Evolutionary conservation across 2,113 vertebrate genomes (phyloP).

Genomic region (Poeciliopsis retropinna): DNA sequence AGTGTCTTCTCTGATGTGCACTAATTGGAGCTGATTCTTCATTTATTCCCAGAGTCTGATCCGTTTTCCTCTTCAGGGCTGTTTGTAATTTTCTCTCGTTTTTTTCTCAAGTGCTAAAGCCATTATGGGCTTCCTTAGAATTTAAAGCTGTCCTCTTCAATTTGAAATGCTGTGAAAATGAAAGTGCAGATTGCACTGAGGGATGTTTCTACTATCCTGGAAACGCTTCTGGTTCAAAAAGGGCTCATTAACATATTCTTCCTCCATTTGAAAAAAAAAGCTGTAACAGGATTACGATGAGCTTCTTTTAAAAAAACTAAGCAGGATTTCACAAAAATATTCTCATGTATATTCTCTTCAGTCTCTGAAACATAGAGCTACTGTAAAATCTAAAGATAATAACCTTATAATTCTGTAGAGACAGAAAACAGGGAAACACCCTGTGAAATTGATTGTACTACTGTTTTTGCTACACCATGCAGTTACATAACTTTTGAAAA

Average conservation of each 20-base stretch:
- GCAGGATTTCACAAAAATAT: background rate
- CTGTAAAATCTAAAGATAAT: background rate
- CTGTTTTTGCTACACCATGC: background rate
- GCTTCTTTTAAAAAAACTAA: background rate
- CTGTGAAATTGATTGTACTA: background rate
- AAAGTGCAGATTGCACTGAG: background rate
- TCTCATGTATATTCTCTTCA: background rate
- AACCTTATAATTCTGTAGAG: background rate
- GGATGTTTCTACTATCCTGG: conserved; percentile 10
- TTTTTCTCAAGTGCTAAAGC: conserved; percentile 30
- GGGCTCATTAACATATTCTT: background rate
- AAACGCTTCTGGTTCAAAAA: conserved; percentile 6
- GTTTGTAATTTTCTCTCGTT: conserved; percentile 42
- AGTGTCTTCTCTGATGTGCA: conserved; percentile 8
- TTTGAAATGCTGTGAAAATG: conserved; percentile 22
- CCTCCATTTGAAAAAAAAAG: background rate
- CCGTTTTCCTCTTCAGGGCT: conserved; percentile 24
- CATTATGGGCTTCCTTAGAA: conserved; percentile 39
- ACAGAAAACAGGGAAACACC: background rate
- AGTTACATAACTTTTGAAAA: background rate
- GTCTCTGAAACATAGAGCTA: no score
- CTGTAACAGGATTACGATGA: background rate
- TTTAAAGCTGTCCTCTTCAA: conserved; percentile 21
- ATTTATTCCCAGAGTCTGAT: conserved; percentile 27
- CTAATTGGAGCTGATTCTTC: conserved; percentile 37